These are phyloP conservation scores for Tauraco hartlaubi DNA, from an alignment of 2,797 vertebrate genomes.

Conservation along the genomic window DNA sequence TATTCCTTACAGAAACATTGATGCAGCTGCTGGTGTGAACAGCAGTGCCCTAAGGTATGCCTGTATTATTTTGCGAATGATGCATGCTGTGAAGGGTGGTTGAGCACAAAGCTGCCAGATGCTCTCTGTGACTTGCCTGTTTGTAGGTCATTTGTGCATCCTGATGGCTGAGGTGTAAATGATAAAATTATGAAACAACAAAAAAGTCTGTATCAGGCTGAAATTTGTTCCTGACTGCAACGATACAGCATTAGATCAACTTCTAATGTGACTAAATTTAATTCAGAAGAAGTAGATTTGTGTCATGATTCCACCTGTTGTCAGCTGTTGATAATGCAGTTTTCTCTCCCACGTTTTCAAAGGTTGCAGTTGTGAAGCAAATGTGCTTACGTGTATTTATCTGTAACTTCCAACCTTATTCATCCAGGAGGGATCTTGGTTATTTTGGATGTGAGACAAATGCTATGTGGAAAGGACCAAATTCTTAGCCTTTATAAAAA, in stretches of 20 bases:
- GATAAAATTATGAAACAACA: background rate
- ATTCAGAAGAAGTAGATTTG: background rate
- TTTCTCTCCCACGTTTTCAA: background rate
- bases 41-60: slow-evolving; percentile 16
- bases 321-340: background rate
- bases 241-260: background rate
- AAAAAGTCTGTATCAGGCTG: background rate
- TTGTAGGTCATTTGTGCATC: background rate
- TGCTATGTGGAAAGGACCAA: background rate
- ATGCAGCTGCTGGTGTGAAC: background rate
- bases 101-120: slow-evolving; percentile 32
- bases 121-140: slow-evolving; percentile 37
- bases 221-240: background rate
- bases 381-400: background rate
- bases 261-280: background rate
- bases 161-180: background rate
- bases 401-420: background rate
- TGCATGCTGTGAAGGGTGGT: background rate
- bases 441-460: background rate
- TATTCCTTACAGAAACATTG: background rate
- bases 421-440: background rate
- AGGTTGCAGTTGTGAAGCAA: background rate
- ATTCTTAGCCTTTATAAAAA: background rate
- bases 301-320: background rate
- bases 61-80: background rate